A percentile compares a stretch with the other conserved stretches of the same genome.
Conservation (phyloP, 2,113 vertebrate species). For the Eidolon helvum region DNA sequence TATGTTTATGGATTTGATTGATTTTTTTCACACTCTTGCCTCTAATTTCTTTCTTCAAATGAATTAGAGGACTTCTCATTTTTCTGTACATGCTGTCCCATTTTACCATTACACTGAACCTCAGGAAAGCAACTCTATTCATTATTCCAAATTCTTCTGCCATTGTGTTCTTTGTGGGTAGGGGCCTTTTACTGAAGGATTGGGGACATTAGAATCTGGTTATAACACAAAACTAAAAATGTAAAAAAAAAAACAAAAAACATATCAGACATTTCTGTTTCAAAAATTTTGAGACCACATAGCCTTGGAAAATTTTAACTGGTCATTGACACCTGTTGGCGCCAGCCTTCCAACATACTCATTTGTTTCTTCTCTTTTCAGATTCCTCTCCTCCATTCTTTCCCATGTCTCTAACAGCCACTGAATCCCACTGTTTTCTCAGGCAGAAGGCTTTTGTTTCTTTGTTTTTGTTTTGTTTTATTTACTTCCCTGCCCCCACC, state of each 20-base stretch:
- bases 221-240: neutral
- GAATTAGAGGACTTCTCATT: neutral
- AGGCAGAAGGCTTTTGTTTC: neutral
- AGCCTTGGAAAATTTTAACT: neutral
- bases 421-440: neutral
- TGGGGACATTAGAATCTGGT: neutral
- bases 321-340: rapidly evolving
- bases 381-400: neutral
- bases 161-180: neutral
- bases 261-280: neutral
- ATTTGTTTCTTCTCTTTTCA: neutral
- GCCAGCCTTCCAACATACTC: neutral
- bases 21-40: neutral
- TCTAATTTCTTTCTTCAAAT: constrained; percentile 1
- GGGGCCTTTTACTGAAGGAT: neutral
- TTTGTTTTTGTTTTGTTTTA: neutral
- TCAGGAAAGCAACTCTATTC: neutral
- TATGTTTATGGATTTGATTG: neutral
- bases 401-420: neutral
- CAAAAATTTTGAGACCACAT: neutral
- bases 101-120: neutral
- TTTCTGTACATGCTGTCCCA: neutral
- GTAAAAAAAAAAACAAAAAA: neutral
- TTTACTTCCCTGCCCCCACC: neutral
- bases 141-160: neutral